Percentiles rank a stretch among this genome's conserved stretches.
Conservation (phyloP, 2,797 vertebrate species). For the Schizothorax lantsangensis region DNA sequence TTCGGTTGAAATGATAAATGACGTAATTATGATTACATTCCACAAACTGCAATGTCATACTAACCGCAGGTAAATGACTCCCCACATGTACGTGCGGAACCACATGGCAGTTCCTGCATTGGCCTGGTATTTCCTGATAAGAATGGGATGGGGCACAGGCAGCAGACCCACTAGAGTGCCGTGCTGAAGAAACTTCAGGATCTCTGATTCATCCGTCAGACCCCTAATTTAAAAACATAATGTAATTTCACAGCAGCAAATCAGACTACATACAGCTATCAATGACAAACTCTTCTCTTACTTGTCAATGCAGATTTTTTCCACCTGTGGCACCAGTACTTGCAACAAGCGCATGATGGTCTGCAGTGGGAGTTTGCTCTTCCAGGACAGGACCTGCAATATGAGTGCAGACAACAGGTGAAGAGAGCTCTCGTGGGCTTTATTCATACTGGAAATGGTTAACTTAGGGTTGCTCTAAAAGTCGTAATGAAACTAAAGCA, state of each 20-base stretch:
- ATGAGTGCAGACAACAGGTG: not conserved
- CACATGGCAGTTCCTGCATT: constrained; percentile 98
- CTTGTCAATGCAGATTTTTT: constrained; percentile 99
- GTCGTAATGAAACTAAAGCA: not conserved
- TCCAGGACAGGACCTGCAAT: constrained; percentile 91
- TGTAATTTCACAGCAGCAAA: not conserved
- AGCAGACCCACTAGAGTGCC: constrained; percentile 96
- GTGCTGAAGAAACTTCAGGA: constrained; percentile 96
- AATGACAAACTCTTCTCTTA: constrained; percentile 66
- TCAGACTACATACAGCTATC: not conserved
- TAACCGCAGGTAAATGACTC: constrained; percentile 97
- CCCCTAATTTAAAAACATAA: constrained; percentile 77
- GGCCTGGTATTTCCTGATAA: constrained; percentile 98
- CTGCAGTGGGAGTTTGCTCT: constrained; percentile 94
- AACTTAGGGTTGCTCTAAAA: not conserved
- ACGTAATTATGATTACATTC: no score
- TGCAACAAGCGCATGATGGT: constrained; percentile 98
- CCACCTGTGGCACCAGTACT: constrained; percentile 97
- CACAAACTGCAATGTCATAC: constrained; percentile 39
- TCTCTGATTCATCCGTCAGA: constrained; percentile 96
- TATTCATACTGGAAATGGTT: not conserved
- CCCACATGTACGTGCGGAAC: constrained; percentile 99
- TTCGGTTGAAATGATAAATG: not conserved
- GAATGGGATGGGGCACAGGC: constrained; percentile 97
- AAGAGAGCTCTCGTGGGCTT: not conserved